Evolutionary conservation across 92 coral and sea anemone species (phyloP), one percentile per base, ranked within the genome.

Genomic region (Scolanthus callimorphus): DNA sequence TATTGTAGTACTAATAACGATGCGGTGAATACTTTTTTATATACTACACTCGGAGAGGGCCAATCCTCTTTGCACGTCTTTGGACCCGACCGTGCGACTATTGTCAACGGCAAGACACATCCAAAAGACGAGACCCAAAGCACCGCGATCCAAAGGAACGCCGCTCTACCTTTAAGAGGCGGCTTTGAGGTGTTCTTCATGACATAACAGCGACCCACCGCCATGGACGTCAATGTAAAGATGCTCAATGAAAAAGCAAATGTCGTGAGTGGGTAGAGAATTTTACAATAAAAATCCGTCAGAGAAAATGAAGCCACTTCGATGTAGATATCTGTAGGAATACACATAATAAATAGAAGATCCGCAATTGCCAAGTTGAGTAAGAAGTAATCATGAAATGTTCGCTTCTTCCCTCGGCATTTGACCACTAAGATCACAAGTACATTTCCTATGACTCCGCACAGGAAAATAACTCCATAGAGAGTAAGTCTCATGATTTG

Each of bases 1-100:
- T 91, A 91, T 64, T 91, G 97, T 25, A 91, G 67, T 2, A 80
- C 84, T 25, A 79, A 63, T 45, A 87, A 57, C 0, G 77, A 57
- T 20, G 86, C 96, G 9, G 97, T 91, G 48, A 81, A 91, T 1
- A 67, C 70, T 25, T 73, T 31, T 17, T 86, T 56, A 23, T 79
- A 70, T 11, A 23, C 31, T 13, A 21, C 11, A n/a, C 54, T 55
- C n/a, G 57, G 60, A 2, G 44, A 27, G 22, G 84, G 85, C 97
- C 97, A 91, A 17, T 62, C 72, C 44, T 91, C 97, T 11, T 17
- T 63, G 53, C 97, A 91, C 2, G 45, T 15, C n/a, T 31, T 52
- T 1, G 43, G 23, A 4, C 71, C 64, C 2, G 89, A 59, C 25
- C 63, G 73, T 20, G 77, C 85, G 25, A 78, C 78, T 29, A 87